A percentile compares a stretch with the other conserved stretches of the same genome.
phyloP scores from a whole-genome alignment of 2,797 vertebrate genomes.

The Emydoidea blandingii region DNA sequence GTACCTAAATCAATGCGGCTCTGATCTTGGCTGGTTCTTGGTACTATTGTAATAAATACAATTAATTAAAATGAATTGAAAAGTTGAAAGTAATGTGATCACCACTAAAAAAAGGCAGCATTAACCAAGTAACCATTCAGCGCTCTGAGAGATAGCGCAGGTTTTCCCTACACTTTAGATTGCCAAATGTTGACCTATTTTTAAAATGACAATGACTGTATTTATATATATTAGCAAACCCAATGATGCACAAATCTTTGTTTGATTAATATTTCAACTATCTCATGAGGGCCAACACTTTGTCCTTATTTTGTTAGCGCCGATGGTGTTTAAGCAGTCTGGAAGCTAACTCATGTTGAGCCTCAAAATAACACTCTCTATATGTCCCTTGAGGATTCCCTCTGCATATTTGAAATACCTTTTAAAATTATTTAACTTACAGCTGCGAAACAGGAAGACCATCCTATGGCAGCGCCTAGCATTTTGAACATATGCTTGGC shows the following conservation, averaged over 20 bases:
- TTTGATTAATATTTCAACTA: background rate
- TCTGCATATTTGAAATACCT: background rate
- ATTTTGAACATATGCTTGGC: background rate
- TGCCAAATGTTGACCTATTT: background rate
- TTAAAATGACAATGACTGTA: background rate
- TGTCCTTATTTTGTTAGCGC: background rate
- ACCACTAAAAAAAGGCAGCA: background rate
- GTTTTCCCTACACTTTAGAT: background rate
- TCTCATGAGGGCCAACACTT: background rate
- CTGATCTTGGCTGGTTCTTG: background rate
- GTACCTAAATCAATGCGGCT: background rate
- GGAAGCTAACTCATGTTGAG: background rate
- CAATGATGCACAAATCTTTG: background rate
- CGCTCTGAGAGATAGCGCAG: background rate
- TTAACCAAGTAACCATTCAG: background rate
- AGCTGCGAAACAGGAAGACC: background rate
- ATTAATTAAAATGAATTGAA: background rate
- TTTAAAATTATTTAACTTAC: background rate
- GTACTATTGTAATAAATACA: background rate
- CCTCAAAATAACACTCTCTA: background rate
- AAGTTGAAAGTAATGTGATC: background rate
- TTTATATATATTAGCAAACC: background rate
- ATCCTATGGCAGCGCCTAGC: background rate
- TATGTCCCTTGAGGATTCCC: background rate
- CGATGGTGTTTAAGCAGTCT: background rate